Evolutionary conservation across 1,140 invertebrate genomes (phyloP), one percentile per base, ranked within the genome.

Genomic region (Pseudoatta argentina): DNA sequence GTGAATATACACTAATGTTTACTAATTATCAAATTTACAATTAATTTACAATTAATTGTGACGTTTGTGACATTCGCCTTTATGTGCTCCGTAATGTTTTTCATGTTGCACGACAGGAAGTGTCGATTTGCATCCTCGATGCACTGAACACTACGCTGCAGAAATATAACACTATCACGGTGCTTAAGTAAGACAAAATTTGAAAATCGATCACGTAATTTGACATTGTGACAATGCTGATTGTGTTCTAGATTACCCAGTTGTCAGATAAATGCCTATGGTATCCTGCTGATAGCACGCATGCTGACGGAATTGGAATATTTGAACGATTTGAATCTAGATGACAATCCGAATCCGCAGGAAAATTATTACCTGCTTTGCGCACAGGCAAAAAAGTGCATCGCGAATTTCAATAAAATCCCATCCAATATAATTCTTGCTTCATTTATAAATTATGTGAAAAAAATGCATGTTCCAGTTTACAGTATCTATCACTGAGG

Each of bases 291-390:
- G 64, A 90, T 94, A 24, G 86, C 87, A 3, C 51, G 88, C 10
- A 92, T 94, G 55, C 27, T 94, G 2, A 72, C 57, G 34, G 75
- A 87, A 21, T 63, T 90, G 53, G 53, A 63, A n/a, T 88, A 85
- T 18, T 57, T 94, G 27, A 77, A 55, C 14, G 89, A 92, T 59
- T 53, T 94, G 16, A 93, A 91, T 86, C 24, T 94, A 2, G 92
- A 92, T 55, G 90, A 90, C 72, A 94, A 94, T 88, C 91, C 94
- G 6, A 92, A 92, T 66, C 34, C 53, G 12, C 83, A 88, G 24
- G 86, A 91, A 27, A 92, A 92, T 86, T 91, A 86, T 81, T 57
- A 91, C 69, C 51, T 91, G 34, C 77, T 92, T 0, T 92, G 91
- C 39, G 10, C 64, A 10, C 63, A 89, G 6, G 34, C 21, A 24